A percentile compares a stretch with the other conserved stretches of the same genome.
Evolutionary conservation across 64 coral and sea anemone species (phyloP).

Genomic region (Stichodactyla mertensii): DNA sequence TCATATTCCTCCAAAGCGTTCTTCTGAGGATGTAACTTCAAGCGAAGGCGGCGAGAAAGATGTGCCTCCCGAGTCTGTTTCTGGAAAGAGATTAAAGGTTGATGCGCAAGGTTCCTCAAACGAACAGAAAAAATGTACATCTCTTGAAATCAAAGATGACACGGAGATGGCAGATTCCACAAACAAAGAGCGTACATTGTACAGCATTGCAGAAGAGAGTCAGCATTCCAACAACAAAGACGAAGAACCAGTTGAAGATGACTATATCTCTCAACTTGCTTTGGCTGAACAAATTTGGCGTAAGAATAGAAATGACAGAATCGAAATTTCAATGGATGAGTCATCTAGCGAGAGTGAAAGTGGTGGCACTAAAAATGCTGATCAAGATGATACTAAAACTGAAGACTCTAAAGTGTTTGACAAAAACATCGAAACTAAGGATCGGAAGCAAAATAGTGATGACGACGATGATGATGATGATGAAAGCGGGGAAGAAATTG

Average conservation of each 20-base stretch:
- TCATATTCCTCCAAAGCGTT: background rate
- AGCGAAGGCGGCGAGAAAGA: background rate
- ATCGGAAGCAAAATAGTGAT: background rate
- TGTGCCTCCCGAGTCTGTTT: background rate
- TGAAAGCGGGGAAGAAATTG: background rate
- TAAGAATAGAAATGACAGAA: background rate
- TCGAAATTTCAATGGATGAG: background rate
- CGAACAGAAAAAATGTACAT: background rate
- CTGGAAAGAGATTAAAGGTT: background rate
- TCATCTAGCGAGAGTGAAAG: background rate
- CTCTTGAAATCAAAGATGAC: background rate
- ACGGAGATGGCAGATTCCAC: background rate
- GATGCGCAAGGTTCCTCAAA: background rate
- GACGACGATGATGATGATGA: background rate
- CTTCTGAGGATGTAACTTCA: background rate
- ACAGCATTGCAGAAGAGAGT: background rate
- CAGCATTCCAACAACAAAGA: background rate
- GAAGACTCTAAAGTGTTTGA: background rate
- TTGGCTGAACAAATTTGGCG: conserved; percentile 24
- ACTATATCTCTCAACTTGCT: conserved; percentile 14
- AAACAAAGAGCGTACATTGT: background rate
- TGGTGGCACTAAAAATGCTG: background rate
- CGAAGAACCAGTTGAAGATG: background rate
- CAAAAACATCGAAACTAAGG: background rate
- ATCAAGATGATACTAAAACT: background rate